Conservation (phyloP, 2,888 invertebrate species). For the Thelaira solivaga region DNA sequence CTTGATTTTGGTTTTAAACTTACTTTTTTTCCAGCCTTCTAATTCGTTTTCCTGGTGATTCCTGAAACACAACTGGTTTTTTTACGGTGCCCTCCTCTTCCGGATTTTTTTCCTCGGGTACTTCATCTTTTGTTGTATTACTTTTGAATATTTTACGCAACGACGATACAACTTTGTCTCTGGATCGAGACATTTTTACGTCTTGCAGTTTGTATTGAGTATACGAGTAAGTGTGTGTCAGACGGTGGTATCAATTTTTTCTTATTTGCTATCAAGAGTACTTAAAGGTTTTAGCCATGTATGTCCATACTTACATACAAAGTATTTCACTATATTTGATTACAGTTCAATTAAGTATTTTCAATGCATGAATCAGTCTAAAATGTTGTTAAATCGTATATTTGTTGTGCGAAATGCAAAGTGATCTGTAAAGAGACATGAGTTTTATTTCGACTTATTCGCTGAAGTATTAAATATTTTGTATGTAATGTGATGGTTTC, state of each 20-base stretch:
- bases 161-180: slow-evolving; percentile 89
- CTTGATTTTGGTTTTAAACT: too few relatives aligned
- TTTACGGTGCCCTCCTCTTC: slow-evolving; percentile 66
- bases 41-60: slow-evolving; percentile 71
- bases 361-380: slow-evolving; percentile 46
- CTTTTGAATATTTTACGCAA: slow-evolving; percentile 87
- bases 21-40: slow-evolving; percentile 72
- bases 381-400: too few relatives aligned
- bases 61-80: slow-evolving; percentile 78
- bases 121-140: slow-evolving; percentile 70
- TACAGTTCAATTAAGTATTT: too few relatives aligned
- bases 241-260: slow-evolving; percentile 40
- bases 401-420: not conserved
- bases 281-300: slow-evolving; percentile 2
- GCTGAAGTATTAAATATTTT: too few relatives aligned
- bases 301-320: not conserved
- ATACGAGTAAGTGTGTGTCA: not conserved
- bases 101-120: slow-evolving; percentile 78
- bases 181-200: slow-evolving; percentile 80
- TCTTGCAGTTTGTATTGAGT: not conserved
- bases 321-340: too few relatives aligned
- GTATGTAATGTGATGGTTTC: too few relatives aligned
- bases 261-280: not conserved
- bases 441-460: too few relatives aligned
- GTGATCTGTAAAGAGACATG: slow-evolving; percentile 11